Base-by-base conservation (phyloP, 2,113 vertebrate species). In the Myrmecobius fasciatus region DNA sequence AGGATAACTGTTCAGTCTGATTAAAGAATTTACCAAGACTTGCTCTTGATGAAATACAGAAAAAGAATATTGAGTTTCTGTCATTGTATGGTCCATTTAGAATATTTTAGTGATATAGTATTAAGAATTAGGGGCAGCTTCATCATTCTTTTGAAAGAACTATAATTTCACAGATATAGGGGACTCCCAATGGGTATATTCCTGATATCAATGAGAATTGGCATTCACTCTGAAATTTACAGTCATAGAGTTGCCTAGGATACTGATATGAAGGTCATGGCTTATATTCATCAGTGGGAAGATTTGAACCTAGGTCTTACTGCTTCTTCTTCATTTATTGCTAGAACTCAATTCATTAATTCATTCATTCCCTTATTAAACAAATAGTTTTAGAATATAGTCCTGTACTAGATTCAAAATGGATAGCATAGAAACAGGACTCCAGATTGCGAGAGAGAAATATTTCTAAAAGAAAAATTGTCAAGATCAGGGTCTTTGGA, bases 381-480 rank as follows among this genome's bases (percentile, higher is more conserved):
- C 31, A 94, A 47, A 10, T 89, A 83, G 90, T 92, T 95, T 49
- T 0, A 91, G 93, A 95, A 5, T 22, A 36, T 24, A 75, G n/a
- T 83, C 0, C 28, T 91, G n/a, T 43, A 54, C 91, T 26, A 53
- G 43, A 51, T 94, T n/a, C 43, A 31, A n/a, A 52, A 14, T 20
- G 25, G 46, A 93, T 93, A 31, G 89, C 24, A 89, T 67, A 94
- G 93, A 91, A 93, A 88, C 47, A 95, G 97, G 91, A 48, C 93
- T 88, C 91, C 89, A 54, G 95, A 93, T 83, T 91, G 88, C 20
- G 0, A 10, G 56, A 51, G 28, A 93, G 22, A 53, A 83, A 91
- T 94, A 95, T 10, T 31, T 9, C 52, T 24, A 43, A 92, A 75
- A 67, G 26, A 14, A 49, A 53, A 36, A 26, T 52, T 25, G 56